These are phyloP conservation scores for Bacillus rossius DNA, from an alignment of 1,140 invertebrate genomes.

Conservation along the genomic window DNA sequence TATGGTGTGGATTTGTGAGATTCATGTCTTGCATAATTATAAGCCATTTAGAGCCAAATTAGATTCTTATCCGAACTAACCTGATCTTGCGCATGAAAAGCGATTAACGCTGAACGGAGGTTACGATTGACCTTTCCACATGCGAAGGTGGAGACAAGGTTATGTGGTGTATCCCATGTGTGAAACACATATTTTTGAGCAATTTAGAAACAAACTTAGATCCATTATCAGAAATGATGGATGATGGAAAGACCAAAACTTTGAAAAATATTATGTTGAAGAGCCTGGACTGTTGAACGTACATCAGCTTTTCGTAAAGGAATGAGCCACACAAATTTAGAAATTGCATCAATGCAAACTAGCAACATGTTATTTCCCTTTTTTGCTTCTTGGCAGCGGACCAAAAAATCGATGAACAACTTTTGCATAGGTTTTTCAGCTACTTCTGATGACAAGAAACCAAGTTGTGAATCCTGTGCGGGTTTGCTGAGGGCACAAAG, in stretches of 20 bases:
- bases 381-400: not conserved
- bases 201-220: not conserved
- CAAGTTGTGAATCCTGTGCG: not conserved
- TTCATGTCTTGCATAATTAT: not conserved
- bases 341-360: not conserved
- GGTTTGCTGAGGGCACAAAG: not conserved
- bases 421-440: not conserved
- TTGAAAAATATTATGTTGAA: not conserved
- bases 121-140: not conserved
- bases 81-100: not conserved
- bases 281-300: not conserved
- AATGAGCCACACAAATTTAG: not conserved
- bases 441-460: not conserved
- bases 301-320: not conserved
- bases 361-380: not conserved
- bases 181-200: not conserved
- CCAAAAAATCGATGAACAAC: not conserved
- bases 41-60: not conserved
- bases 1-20: not conserved
- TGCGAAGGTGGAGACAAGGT: not conserved
- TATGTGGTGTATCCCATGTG: not conserved
- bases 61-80: not conserved
- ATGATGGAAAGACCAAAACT: not conserved
- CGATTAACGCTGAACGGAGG: not conserved
- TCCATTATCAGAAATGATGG: not conserved